These are phyloP conservation scores for Cryptoleucopteryx plumbea DNA, from an alignment of 2,113 vertebrate species.

Conservation along the genomic window DNA sequence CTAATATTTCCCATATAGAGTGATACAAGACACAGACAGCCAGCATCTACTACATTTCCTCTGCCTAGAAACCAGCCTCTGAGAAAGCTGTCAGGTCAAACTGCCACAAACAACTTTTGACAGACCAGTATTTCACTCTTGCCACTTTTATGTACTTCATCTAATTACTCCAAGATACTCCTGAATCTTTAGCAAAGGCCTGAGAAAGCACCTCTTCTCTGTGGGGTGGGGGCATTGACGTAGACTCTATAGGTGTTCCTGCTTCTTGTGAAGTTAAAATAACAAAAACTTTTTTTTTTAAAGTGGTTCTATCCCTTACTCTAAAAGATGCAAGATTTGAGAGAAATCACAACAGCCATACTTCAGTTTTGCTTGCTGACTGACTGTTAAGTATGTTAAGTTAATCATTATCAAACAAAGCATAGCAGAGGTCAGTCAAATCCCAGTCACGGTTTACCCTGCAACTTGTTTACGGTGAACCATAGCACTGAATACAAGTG, in stretches of 20 bases:
- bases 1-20: not conserved
- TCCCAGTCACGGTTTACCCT: not conserved
- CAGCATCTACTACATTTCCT: not conserved
- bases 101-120: not conserved
- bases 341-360: not conserved
- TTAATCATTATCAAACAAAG: not conserved
- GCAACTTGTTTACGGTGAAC: not conserved
- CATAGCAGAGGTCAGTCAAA: not conserved
- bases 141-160: not conserved
- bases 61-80: not conserved
- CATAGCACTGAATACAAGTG: not conserved
- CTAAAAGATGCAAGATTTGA: not conserved
- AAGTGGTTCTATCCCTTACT: not conserved
- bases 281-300: not conserved
- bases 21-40: rapidly evolving
- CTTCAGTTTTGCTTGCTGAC: not conserved
- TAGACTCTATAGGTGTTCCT: rapidly evolving
- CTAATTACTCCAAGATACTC: not conserved
- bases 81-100: not conserved
- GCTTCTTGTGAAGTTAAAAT: not conserved
- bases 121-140: not conserved
- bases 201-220: not conserved
- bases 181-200: rapidly evolving
- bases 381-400: rapidly evolving
- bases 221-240: rapidly evolving